Percentiles rank a stretch among this genome's conserved stretches.
Conservation (phyloP, 2,888 invertebrate genomes). For the Tromatobia lineatoria region DNA sequence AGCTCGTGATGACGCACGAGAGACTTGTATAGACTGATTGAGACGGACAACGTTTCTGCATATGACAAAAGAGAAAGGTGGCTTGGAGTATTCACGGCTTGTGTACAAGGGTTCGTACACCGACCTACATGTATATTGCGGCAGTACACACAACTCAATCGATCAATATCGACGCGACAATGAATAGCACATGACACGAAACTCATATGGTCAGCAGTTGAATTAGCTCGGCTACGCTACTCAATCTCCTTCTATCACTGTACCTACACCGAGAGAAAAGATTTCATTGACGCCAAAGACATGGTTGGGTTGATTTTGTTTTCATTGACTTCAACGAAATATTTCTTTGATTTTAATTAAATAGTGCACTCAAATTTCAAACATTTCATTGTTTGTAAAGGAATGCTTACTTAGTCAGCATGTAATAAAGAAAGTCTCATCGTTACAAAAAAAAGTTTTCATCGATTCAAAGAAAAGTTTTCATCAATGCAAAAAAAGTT, state of each 20-base stretch:
- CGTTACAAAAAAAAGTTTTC: no score
- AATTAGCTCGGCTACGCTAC: background rate
- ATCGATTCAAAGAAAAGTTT: no score
- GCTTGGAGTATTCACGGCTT: conserved; percentile 3
- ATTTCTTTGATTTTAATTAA: no score
- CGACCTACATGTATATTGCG: background rate
- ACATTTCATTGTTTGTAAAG: no score
- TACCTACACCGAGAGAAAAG: no score
- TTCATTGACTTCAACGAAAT: no score
- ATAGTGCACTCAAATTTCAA: no score
- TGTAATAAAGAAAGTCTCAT: no score
- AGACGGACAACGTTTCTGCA: background rate
- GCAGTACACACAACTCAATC: conserved; percentile 18
- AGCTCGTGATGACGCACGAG: conserved; percentile 43
- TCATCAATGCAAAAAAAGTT: no score
- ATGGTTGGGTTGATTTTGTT: no score
- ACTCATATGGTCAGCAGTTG: background rate
- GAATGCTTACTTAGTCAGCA: no score
- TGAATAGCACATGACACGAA: background rate
- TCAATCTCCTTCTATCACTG: conserved; percentile 1
- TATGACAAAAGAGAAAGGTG: conserved; percentile 32
- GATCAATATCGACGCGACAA: conserved; percentile 31
- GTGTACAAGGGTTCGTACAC: background rate
- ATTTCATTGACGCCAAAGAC: no score
- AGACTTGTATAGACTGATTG: background rate